Percentiles rank a stretch among this genome's conserved stretches.
These are phyloP conservation scores for Ornithoptera alexandrae DNA, from an alignment of 2,888 invertebrate genomes.

Conservation along the genomic window DNA sequence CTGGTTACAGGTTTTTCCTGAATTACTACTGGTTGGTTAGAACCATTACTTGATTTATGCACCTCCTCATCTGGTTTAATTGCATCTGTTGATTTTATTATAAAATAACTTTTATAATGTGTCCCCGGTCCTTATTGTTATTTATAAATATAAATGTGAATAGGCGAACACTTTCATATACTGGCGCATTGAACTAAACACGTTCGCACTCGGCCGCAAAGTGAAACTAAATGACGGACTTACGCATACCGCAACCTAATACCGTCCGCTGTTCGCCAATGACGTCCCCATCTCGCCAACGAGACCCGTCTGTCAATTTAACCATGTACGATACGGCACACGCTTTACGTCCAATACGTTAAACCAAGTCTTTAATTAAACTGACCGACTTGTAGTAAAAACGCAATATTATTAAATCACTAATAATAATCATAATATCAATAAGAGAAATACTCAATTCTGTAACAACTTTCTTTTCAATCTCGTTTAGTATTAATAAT, in stretches of 20 bases:
- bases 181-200: slow-evolving; percentile 37
- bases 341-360: slow-evolving; percentile 31
- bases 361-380: background rate
- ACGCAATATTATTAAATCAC: too few species aligned
- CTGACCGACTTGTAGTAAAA: too few species aligned
- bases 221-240: slow-evolving; percentile 43
- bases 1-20: slow-evolving; percentile 70
- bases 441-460: too few species aligned
- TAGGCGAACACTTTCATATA: slow-evolving; percentile 28
- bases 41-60: slow-evolving; percentile 66
- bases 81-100: slow-evolving; percentile 74
- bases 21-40: slow-evolving; percentile 64
- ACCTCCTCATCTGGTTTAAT: slow-evolving; percentile 71
- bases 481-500: too few species aligned
- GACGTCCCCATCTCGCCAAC: slow-evolving; percentile 52
- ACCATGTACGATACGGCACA: slow-evolving; percentile 61
- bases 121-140: slow-evolving; percentile 40
- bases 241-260: slow-evolving; percentile 36
- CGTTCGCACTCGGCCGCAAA: slow-evolving; percentile 43
- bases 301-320: slow-evolving; percentile 61
- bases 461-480: too few species aligned
- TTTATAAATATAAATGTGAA: slow-evolving; percentile 38
- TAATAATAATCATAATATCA: too few species aligned
- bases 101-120: slow-evolving; percentile 61
- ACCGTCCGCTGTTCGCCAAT: slow-evolving; percentile 37